Evolutionary conservation across 2,888 invertebrate species (phyloP).

Genomic region (Sphaeridia pumilis): DNA sequence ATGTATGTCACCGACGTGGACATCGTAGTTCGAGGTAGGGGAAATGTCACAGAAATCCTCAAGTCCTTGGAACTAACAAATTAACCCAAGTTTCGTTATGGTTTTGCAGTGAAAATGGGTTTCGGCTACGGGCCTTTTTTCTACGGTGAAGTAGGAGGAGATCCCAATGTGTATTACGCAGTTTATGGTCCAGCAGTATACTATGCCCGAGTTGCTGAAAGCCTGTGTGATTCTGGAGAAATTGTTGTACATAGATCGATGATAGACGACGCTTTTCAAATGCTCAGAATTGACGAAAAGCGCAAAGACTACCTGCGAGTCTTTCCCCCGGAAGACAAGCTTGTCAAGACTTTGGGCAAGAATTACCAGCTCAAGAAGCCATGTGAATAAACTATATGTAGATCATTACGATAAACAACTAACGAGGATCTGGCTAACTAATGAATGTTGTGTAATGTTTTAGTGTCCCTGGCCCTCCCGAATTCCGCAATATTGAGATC

Average conservation of each 20-base stretch:
- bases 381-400: too few relatives aligned
- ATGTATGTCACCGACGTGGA: slow-evolving; percentile 50
- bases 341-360: too few relatives aligned
- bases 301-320: too few relatives aligned
- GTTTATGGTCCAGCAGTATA: neutral
- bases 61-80: neutral
- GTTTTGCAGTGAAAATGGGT: slow-evolving; percentile 4
- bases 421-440: too few relatives aligned
- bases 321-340: too few relatives aligned
- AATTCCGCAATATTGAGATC: too few relatives aligned
- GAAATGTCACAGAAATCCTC: too few relatives aligned
- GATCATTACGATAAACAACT: too few relatives aligned
- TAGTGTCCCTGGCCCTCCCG: too few relatives aligned
- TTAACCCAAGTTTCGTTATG: neutral
- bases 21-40: slow-evolving; percentile 48
- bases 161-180: neutral
- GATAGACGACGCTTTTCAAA: too few relatives aligned
- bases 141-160: neutral
- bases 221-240: slow-evolving; percentile 27
- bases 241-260: slow-evolving; percentile 19
- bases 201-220: slow-evolving; percentile 13
- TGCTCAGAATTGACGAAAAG: slow-evolving; percentile 3
- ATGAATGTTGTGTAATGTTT: too few relatives aligned
- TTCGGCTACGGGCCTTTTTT: neutral
- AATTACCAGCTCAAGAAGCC: too few relatives aligned